These are phyloP conservation scores for Aleiodes testaceus DNA, from an alignment of 2,888 invertebrate genomes.

Conservation along the genomic window DNA sequence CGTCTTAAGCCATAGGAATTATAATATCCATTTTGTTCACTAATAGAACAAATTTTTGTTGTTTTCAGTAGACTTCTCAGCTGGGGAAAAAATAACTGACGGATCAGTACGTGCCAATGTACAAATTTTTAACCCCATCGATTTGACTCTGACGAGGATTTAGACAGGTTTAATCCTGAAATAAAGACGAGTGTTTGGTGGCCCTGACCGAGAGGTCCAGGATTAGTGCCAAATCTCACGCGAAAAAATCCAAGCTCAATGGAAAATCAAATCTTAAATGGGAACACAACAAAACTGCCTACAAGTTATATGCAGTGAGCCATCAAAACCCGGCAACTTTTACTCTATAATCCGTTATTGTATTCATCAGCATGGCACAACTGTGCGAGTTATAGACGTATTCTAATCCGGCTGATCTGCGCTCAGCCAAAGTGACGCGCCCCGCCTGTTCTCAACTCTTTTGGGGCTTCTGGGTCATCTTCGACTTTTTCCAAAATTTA, in stretches of 20 bases:
- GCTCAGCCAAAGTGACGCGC: slow-evolving; percentile 61
- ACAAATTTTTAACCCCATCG: slow-evolving; percentile 29
- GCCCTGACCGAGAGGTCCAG: background rate
- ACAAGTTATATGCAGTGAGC: slow-evolving; percentile 15
- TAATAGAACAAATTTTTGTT: slow-evolving; percentile 11
- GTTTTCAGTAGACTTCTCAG: background rate
- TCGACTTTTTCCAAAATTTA: slow-evolving; percentile 15
- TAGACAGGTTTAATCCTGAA: slow-evolving; percentile 31
- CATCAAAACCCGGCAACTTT: slow-evolving; percentile 26
- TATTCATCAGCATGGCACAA: slow-evolving; percentile 22
- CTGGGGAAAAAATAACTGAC: background rate
- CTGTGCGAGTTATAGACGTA: slow-evolving; percentile 36
- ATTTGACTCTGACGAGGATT: slow-evolving; percentile 34
- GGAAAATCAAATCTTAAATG: slow-evolving; percentile 23
- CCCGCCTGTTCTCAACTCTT: slow-evolving; percentile 36
- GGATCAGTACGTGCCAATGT: slow-evolving; percentile 16
- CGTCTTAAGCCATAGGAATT: too few relatives aligned
- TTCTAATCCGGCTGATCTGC: slow-evolving; percentile 69
- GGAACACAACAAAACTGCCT: slow-evolving; percentile 22
- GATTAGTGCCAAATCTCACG: slow-evolving; percentile 28
- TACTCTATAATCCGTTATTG: slow-evolving; percentile 21
- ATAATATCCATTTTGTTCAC: background rate
- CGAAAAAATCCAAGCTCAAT: slow-evolving; percentile 17
- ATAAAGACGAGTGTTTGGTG: slow-evolving; percentile 32
- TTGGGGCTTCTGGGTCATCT: slow-evolving; percentile 28